Conservation (phyloP, 2,888 invertebrate genomes). For the Diloba caeruleocephala region DNA sequence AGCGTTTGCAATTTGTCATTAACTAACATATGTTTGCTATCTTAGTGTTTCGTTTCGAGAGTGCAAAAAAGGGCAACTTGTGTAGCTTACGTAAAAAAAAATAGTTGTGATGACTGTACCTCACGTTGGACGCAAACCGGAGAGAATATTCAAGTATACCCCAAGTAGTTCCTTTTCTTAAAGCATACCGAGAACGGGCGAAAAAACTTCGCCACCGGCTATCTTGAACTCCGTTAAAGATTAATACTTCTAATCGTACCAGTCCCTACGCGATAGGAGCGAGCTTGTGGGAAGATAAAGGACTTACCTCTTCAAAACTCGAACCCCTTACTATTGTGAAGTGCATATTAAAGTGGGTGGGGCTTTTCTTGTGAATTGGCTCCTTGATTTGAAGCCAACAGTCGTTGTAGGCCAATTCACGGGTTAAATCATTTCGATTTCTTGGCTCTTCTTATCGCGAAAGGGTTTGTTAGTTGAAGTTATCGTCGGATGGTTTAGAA, state of each 20-base stretch:
- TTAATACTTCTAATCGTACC: slow-evolving; percentile 82
- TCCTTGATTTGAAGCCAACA: slow-evolving; percentile 79
- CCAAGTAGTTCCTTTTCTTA: slow-evolving; percentile 35
- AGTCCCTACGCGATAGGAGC: slow-evolving; percentile 72
- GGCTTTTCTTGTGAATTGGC: slow-evolving; percentile 76
- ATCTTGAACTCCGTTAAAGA: slow-evolving; percentile 69
- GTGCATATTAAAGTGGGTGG: slow-evolving; percentile 83
- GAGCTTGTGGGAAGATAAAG: slow-evolving; percentile 84
- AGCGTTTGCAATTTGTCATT: slow-evolving; percentile 63
- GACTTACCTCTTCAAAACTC: slow-evolving; percentile 84
- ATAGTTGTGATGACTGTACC: slow-evolving; percentile 14
- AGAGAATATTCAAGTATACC: slow-evolving; percentile 10
- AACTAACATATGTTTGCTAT: slow-evolving; percentile 59
- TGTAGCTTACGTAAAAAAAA: slow-evolving; percentile 33
- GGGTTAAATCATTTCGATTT: slow-evolving; percentile 76
- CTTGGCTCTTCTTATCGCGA: slow-evolving; percentile 64
- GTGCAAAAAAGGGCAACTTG: slow-evolving; percentile 47
- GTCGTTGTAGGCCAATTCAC: slow-evolving; percentile 73
- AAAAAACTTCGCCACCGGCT: slow-evolving; percentile 60
- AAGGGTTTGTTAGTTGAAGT: slow-evolving; percentile 63
- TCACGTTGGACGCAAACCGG: slow-evolving; percentile 31
- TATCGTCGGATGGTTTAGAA: slow-evolving; percentile 49
- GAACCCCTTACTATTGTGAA: slow-evolving; percentile 81
- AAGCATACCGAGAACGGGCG: slow-evolving; percentile 9
- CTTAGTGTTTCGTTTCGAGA: slow-evolving; percentile 28